Base-by-base conservation (phyloP, 1,140 invertebrate species). In the Coelopa frigida region DNA sequence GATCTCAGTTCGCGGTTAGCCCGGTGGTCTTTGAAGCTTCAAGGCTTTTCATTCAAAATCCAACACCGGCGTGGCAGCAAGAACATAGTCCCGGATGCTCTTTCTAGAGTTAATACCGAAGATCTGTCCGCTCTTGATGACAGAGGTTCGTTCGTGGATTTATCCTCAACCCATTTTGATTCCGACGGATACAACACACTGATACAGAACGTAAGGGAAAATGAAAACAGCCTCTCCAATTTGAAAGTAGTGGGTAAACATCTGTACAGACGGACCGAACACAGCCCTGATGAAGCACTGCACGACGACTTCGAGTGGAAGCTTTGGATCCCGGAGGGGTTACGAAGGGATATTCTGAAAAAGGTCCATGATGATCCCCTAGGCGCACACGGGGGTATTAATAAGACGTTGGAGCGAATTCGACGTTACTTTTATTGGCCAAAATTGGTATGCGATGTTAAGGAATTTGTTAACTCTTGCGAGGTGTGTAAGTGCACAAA, bases 1-100 rank as follows among this genome's bases (percentile, higher is more conserved):
- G 55, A 58, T 42, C 52, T 59, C 1, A 54, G 39, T 7, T 57
- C 58, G 15, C 46, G 55, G 24, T 44, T 70, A 5, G 56, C 64
- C 2, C 27, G 66, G 23, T 71, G 66, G 65, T 24, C 50, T 0
- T 33, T 61, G 5, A 57, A 58, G 22, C 27, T 61, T 5, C 42
- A 50, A 27, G 48, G 52, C 8, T 59, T 46, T 27, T 39, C 53
- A n/a, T 63, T 57, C 33, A 37, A 64, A 12, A 55, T 76, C 8
- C 44, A 52, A 7, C 67, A 75, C 51, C 53, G 70, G 32, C 59
- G 56, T 20, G 72, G 71, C 5, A 54, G 48, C 15, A 14, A 51
- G 4, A 61, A 72, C 38, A 20, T 47, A 5, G 63, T 70, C 10
- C 59, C 66, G 3, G 67, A 70, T 40, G 54, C 57, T 3, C 42